Percentiles rank a stretch among this genome's conserved stretches.
Evolutionary conservation across 2,888 invertebrate genomes (phyloP).

Genomic region (Drosophila pegasa): DNA sequence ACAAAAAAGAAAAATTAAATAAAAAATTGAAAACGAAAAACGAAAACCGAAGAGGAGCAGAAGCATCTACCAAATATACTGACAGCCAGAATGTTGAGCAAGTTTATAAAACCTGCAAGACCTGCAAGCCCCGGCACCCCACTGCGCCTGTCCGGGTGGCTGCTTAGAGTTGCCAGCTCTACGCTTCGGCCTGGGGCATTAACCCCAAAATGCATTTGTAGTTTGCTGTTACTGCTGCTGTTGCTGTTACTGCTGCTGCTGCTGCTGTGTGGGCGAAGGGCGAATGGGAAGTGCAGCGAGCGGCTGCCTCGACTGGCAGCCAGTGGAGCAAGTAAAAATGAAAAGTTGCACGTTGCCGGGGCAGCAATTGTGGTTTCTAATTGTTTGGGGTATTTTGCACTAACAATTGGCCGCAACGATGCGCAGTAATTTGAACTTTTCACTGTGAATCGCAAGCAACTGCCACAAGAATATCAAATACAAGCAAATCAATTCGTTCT

Average conservation of each 20-base stretch:
- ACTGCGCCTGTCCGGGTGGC: conserved; percentile 9
- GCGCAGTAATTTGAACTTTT: conserved; percentile 66
- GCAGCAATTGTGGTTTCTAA: conserved; percentile 76
- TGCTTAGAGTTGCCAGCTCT: conserved; percentile 37
- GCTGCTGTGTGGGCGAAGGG: conserved; percentile 22
- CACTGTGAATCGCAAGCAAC: conserved; percentile 6
- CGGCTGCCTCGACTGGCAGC: conserved; percentile 22
- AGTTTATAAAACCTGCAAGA: conserved; percentile 63
- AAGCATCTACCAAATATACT: conserved; percentile 64
- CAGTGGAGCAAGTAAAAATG: conserved; percentile 63
- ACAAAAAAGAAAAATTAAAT: conserved; percentile 5
- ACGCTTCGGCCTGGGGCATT: conserved; percentile 60
- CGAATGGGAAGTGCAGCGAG: conserved; percentile 24
- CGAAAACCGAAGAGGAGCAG: conserved; percentile 15
- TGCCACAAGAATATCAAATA: conserved; percentile 9
- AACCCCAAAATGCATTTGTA: conserved; percentile 74
- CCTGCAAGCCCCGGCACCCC: neutral
- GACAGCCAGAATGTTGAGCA: conserved; percentile 66
- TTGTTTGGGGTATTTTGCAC: conserved; percentile 76
- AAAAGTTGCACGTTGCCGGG: conserved; percentile 66
- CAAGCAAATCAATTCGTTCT: conserved; percentile 43
- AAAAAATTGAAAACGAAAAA: conserved; percentile 3
- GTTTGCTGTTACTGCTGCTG: conserved; percentile 25
- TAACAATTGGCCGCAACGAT: conserved; percentile 75
- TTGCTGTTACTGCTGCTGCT: conserved; percentile 8